Base-by-base conservation (phyloP, 1,140 invertebrate species). In the Diorhabda carinulata region DNA sequence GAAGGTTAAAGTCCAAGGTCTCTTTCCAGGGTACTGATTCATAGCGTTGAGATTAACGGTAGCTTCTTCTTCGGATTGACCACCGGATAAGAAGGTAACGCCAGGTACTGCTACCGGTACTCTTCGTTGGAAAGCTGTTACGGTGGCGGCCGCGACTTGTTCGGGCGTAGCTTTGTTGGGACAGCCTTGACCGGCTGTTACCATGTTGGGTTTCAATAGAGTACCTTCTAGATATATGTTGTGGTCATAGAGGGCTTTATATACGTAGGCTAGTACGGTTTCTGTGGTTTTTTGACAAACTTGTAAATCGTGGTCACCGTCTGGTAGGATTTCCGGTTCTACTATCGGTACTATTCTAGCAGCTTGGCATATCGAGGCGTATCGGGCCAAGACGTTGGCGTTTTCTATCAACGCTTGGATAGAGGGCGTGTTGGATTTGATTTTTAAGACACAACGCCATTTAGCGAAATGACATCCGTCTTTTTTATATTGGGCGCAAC, bases 161-260 rank as follows among this genome's bases (percentile, higher is more conserved):
- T 91, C 86, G 10, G 94, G 87, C 9, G 87, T 87, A 74, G 85
- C 89, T 73, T 89, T 93, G 66, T 86, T 91, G 9, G 87, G 76
- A 78, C 88, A 92, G 2, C 86, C 87, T 83, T 96, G 93, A 10
- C 80, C 80, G 3, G 67, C 70, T 2, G 79, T 81, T 25, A 96
- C 94, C 96, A 99, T 99, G 87, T 99, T 99, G 8, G 98, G 97
- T 82, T 99, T 99, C 66, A 99, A 86, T 3, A 99, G 87, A 25
- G 97, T 98, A 76, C 98, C 98, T 82, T 99, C 98, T 72, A 99
- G 87, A 85, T 90, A 99, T 58, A 99, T 94, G 78, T 99, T 93
- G 81, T 99, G 98, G 80, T 99, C 97, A 75, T 88, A 91, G 8
- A 99, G 85, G 5, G 97, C 78, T 61, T 98, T 99, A 90, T 99